These are phyloP conservation scores for Planiliza haematocheilus DNA, from an alignment of 2,113 vertebrate species.

Conservation along the genomic window DNA sequence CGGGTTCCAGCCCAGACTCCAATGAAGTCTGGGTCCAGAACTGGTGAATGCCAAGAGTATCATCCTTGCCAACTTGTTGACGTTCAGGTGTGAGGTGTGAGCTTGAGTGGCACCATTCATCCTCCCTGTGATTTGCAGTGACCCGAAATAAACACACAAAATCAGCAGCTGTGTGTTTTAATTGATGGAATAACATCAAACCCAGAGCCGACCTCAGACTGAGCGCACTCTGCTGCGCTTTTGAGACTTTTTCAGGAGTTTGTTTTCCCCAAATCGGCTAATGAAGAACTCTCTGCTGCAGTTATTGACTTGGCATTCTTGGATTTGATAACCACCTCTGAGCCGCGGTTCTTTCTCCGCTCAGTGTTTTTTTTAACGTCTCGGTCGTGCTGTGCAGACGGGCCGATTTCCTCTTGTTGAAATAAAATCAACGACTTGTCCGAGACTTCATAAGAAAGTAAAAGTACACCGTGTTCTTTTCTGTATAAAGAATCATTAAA, in stretches of 20 bases:
- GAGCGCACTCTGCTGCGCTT: not conserved
- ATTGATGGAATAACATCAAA: slow-evolving; percentile 22
- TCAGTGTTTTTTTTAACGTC: not conserved
- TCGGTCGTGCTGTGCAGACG: slow-evolving; percentile 9
- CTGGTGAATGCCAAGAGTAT: too few relatives aligned
- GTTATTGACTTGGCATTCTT: slow-evolving; percentile 8
- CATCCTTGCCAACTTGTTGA: too few relatives aligned
- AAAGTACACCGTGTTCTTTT: too few relatives aligned
- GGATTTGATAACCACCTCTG: slow-evolving; percentile 19
- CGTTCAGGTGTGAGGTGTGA: not conserved
- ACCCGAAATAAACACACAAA: slow-evolving; percentile 12
- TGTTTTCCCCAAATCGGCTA: slow-evolving; percentile 5
- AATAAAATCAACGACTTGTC: slow-evolving; percentile 4
- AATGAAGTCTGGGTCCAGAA: too few relatives aligned
- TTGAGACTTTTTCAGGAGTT: slow-evolving; percentile 14
- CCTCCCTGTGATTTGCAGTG: not conserved
- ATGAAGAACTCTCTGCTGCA: slow-evolving; percentile 2
- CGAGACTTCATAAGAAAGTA: slow-evolving; percentile 10
- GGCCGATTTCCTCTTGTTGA: slow-evolving; percentile 19
- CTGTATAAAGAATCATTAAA: too few relatives aligned
- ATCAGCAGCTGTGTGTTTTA: slow-evolving; percentile 26
- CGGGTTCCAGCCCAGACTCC: too few relatives aligned
- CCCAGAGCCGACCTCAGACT: not conserved
- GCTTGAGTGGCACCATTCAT: not conserved
- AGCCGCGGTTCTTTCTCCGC: slow-evolving; percentile 3